Conservation (phyloP, 2,888 invertebrate species). For the Dusona sp. region DNA sequence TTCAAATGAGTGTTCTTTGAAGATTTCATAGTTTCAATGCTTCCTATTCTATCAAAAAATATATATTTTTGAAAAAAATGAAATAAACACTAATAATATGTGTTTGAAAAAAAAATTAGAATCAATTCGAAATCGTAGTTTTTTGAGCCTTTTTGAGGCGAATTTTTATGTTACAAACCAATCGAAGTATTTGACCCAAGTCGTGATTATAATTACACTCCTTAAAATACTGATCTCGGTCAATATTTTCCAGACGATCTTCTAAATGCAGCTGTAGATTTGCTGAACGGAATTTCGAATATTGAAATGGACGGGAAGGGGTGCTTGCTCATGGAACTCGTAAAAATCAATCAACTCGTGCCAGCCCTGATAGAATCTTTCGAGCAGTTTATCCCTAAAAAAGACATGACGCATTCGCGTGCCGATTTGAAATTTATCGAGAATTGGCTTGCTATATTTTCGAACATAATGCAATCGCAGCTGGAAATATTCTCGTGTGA, state of each 20-base stretch:
- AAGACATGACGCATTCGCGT: conserved; percentile 66
- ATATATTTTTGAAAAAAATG: neutral
- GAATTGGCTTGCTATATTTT: conserved; percentile 76
- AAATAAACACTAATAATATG: neutral
- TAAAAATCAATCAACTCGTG: conserved; percentile 73
- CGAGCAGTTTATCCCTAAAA: conserved; percentile 72
- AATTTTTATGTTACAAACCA: neutral
- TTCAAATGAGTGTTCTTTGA: neutral
- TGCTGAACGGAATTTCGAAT: conserved; percentile 75
- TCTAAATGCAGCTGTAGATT: conserved; percentile 74
- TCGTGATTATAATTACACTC: neutral
- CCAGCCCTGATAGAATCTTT: conserved; percentile 75
- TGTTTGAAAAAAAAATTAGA: neutral
- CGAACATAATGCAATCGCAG: conserved; percentile 70
- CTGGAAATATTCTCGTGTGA: conserved; percentile 61
- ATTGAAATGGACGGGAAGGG: conserved; percentile 68
- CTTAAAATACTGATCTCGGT: neutral
- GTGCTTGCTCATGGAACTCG: conserved; percentile 71
- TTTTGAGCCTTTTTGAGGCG: neutral
- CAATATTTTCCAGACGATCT: conserved; percentile 75
- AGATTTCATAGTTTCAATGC: neutral
- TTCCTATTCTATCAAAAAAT: neutral
- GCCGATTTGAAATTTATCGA: conserved; percentile 72
- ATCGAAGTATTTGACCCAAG: neutral
- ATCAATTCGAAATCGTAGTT: neutral